Percentiles rank a stretch among this genome's conserved stretches.
Conservation (phyloP, 2,113 vertebrate species). For the Cottus gobio region DNA sequence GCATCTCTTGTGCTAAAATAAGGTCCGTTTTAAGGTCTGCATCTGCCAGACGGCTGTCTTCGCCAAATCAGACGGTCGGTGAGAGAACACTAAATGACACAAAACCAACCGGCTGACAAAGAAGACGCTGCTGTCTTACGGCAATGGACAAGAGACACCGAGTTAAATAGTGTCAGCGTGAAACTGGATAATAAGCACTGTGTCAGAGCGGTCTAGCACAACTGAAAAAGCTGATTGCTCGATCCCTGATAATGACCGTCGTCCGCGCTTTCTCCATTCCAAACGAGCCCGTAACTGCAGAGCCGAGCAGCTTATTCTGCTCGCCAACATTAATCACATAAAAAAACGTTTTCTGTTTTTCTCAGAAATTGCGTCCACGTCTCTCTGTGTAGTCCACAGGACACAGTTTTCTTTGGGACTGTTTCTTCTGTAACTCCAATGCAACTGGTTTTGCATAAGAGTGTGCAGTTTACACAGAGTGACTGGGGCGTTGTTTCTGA, state of each 20-base stretch:
- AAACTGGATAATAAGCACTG: constrained; percentile 45
- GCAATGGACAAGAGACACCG: constrained; percentile 15
- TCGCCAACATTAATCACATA: not conserved
- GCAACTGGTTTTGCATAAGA: not conserved
- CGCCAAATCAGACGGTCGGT: constrained; percentile 28
- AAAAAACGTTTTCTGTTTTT: not conserved
- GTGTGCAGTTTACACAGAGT: not conserved
- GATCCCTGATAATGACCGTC: constrained; percentile 22
- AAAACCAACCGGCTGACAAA: constrained; percentile 24
- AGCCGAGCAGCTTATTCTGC: not conserved
- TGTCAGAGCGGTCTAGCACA: constrained; percentile 12
- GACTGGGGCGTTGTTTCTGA: not conserved
- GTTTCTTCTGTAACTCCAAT: not conserved
- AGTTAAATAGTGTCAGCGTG: constrained; percentile 44
- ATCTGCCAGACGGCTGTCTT: constrained; percentile 38
- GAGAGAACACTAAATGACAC: constrained; percentile 34
- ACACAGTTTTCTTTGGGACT: not conserved
- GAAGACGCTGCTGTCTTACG: constrained; percentile 6
- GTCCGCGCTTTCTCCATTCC: constrained; percentile 15
- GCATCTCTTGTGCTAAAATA: constrained; percentile 32
- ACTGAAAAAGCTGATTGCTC: constrained; percentile 11
- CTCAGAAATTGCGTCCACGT: not conserved
- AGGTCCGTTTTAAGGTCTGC: constrained; percentile 34
- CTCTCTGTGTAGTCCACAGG: not conserved
- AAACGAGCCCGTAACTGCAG: not conserved